Conservation (phyloP, 2,797 vertebrate genomes). For the Pangasius larnaudii region DNA sequence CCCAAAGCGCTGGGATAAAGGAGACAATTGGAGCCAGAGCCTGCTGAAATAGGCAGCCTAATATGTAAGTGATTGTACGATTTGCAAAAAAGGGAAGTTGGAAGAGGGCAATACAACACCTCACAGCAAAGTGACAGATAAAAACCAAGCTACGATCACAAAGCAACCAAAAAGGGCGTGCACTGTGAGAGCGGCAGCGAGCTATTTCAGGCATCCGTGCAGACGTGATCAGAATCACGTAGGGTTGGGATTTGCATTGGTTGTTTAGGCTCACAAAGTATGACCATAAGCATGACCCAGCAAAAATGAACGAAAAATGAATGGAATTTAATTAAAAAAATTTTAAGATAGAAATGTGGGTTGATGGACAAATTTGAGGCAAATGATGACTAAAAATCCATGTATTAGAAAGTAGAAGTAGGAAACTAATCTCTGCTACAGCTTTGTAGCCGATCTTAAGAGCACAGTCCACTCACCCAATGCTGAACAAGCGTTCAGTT, state of each 20-base stretch:
- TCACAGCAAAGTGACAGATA: constrained; percentile 67
- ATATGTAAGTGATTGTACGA: constrained; percentile 73
- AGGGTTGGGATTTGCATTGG: not conserved
- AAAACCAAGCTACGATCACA: constrained; percentile 63
- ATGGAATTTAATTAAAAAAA: not conserved
- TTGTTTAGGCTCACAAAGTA: constrained; percentile 23
- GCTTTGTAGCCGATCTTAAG: constrained; percentile 30
- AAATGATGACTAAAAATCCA: not conserved
- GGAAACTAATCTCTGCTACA: not conserved
- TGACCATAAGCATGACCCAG: not conserved
- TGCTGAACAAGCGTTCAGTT: constrained; percentile 83
- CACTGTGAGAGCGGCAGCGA: constrained; percentile 62
- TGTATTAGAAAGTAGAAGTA: not conserved
- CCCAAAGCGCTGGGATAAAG: constrained; percentile 71
- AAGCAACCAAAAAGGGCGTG: constrained; percentile 62
- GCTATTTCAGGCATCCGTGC: constrained; percentile 66
- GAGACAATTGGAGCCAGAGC: constrained; percentile 74
- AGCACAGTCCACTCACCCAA: constrained; percentile 79
- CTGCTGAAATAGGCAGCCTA: constrained; percentile 71
- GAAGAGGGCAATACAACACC: constrained; percentile 64
- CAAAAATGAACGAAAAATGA: not conserved
- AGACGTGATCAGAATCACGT: constrained; percentile 55
- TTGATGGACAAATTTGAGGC: not conserved
- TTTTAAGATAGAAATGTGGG: not conserved
- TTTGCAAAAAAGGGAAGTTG: constrained; percentile 56